phyloP scores from a whole-genome alignment of 2,888 invertebrate species.

The Rotaria sp. region DNA sequence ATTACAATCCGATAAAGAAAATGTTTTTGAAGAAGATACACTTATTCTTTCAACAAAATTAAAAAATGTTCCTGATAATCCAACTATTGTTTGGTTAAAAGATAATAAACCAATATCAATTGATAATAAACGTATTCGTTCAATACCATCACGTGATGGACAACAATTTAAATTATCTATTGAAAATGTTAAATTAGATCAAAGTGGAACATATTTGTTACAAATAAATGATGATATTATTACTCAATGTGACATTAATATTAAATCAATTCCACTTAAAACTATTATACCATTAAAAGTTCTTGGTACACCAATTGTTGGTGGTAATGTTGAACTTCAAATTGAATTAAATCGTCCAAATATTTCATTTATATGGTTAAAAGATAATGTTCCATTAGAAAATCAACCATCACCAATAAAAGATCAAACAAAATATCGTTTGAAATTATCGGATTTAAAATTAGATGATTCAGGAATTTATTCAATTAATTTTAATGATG shows the following conservation, averaged over 20 bases:
- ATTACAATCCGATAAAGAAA: background rate
- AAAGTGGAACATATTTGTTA: background rate
- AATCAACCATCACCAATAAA: background rate
- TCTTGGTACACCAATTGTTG: background rate
- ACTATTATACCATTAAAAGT: background rate
- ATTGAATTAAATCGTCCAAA: constrained; percentile 23
- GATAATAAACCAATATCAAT: background rate
- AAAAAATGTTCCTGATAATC: background rate
- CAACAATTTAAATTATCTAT: constrained; percentile 24
- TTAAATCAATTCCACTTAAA: constrained; percentile 4
- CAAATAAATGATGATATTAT: background rate
- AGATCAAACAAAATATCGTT: constrained; percentile 28
- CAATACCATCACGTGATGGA: constrained; percentile 2
- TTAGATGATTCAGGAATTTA: background rate
- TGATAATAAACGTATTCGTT: background rate
- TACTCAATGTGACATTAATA: background rate
- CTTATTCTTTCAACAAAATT: background rate
- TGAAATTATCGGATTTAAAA: background rate
- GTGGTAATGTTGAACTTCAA: background rate
- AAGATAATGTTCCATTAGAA: background rate
- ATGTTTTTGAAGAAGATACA: background rate
- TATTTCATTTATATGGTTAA: background rate
- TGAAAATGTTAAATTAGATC: background rate
- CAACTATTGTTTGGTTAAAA: constrained; percentile 15
- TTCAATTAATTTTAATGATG: constrained; percentile 25